phyloP scores from a whole-genome alignment of 2,888 invertebrate genomes.

The Phorcus lineatus region DNA sequence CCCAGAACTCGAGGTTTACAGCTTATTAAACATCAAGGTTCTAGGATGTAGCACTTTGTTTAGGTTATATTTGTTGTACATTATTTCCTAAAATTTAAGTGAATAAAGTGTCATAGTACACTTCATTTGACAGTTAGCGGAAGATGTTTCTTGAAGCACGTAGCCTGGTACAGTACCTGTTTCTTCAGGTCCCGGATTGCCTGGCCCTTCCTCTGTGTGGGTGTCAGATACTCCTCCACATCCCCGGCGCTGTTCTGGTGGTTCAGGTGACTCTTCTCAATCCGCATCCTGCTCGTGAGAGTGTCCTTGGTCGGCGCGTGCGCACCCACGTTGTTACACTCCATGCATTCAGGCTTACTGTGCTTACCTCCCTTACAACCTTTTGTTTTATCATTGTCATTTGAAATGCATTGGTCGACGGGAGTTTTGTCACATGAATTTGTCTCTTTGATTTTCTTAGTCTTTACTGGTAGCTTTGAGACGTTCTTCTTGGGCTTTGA shows the following conservation, averaged over 20 bases:
- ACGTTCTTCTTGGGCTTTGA: neutral
- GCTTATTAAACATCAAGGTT: no score
- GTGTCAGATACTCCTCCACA: slow-evolving; percentile 58
- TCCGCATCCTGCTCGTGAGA: slow-evolving; percentile 54
- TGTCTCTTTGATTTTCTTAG: neutral
- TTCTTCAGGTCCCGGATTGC: slow-evolving; percentile 51
- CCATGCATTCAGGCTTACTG: neutral
- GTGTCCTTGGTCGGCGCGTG: slow-evolving; percentile 40
- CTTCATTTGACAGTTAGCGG: no score
- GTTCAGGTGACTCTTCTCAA: slow-evolving; percentile 53
- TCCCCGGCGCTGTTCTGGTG: slow-evolving; percentile 39
- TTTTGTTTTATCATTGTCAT: neutral
- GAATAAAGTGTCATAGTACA: no score
- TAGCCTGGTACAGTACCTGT: no score
- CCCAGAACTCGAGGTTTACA: no score
- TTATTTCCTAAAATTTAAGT: no score
- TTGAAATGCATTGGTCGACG: neutral
- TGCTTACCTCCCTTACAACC: neutral
- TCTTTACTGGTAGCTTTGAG: neutral
- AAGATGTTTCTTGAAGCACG: no score
- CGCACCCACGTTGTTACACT: neutral
- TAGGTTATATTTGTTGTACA: no score
- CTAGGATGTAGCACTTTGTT: no score
- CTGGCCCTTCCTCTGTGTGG: slow-evolving; percentile 62
- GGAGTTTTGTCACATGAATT: no score